Base-by-base conservation (phyloP, 2,888 invertebrate species). In the Zhengitettix transpicula region DNA sequence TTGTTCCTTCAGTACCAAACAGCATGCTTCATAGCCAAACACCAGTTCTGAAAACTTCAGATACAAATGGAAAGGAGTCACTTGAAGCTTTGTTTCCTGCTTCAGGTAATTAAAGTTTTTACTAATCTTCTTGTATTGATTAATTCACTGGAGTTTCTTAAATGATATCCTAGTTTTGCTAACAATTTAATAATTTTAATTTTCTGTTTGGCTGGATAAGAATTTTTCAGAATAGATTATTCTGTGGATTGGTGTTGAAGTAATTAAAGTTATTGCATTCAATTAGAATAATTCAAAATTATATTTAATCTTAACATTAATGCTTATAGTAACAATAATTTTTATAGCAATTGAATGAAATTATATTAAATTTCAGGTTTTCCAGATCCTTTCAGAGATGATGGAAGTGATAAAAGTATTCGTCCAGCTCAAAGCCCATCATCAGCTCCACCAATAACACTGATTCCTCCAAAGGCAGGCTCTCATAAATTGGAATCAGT, bases 381-480 rank as follows among this genome's bases (percentile, higher is more conserved):
- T 73, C 84, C 84, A 17, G 84, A 85, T 76, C 85, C 84, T 8
- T 85, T 85, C 67, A 80, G 81, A 72, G 84, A 85, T 66, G 70
- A 66, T 42, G 41, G 59, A 16, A 56, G 57, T 58, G 56, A 57
- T 52, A 56, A 57, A 42, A 56, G 58, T 42, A 60, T 60, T 15
- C 60, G 58, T 65, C 63, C 57, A 12, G 56, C 69, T 8, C 72
- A 71, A 67, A 73, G 72, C 56, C 72, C 72, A 60, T 71, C 72
- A 7, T 69, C 70, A 9, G 69, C 71, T 15, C 71, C 71, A 42
- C 69, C 73, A 10, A 47, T 61, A 28, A 41, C 60, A n/a, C 58
- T 57, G 1, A 59, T 44, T 28, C 57, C 56, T 40, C 55, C 65
- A 3, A 72, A 73, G 59, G 69, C 71, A 10, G 68, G 66, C n/a